Percentiles rank a stretch among this genome's conserved stretches.
phyloP scores from a whole-genome alignment of 2,797 vertebrate species.

The Apogon talboti region DNA sequence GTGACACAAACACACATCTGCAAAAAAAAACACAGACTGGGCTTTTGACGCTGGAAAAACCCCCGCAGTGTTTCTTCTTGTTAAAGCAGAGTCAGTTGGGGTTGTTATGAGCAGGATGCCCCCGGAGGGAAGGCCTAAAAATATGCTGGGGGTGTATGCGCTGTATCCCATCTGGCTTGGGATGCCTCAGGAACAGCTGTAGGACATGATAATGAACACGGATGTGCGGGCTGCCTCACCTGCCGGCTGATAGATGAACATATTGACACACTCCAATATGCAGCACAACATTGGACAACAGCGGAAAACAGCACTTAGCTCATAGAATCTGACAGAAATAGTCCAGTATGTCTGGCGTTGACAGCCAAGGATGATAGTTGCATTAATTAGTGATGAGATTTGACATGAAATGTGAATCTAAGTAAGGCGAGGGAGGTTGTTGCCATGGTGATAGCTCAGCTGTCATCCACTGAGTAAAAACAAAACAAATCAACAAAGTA shows the following conservation, averaged over 20 bases:
- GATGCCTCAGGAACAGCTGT: constrained; percentile 30
- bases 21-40: no score
- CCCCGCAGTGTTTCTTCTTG: not conserved
- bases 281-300: not conserved
- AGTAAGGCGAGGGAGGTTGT: no score
- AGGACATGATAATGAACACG: not conserved
- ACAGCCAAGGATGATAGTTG: not conserved
- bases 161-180: constrained; percentile 19
- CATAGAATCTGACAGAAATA: constrained; percentile 15
- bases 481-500: no score
- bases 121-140: constrained; percentile 3
- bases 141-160: constrained; percentile 19
- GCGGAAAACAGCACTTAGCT: no score
- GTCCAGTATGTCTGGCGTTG: not conserved
- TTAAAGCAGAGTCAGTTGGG: constrained; percentile 4
- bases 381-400: not conserved
- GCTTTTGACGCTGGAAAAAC: not conserved
- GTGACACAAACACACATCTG: constrained; percentile 7
- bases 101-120: constrained; percentile 7
- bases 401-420: no score
- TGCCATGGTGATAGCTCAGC: no score
- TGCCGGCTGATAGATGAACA: not conserved
- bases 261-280: not conserved
- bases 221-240: not conserved
- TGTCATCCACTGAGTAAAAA: no score